A percentile compares a stretch with the other conserved stretches of the same genome.
These are phyloP conservation scores for Oncorhynchus nerka DNA, from an alignment of 2,113 vertebrate species.

Conservation along the genomic window DNA sequence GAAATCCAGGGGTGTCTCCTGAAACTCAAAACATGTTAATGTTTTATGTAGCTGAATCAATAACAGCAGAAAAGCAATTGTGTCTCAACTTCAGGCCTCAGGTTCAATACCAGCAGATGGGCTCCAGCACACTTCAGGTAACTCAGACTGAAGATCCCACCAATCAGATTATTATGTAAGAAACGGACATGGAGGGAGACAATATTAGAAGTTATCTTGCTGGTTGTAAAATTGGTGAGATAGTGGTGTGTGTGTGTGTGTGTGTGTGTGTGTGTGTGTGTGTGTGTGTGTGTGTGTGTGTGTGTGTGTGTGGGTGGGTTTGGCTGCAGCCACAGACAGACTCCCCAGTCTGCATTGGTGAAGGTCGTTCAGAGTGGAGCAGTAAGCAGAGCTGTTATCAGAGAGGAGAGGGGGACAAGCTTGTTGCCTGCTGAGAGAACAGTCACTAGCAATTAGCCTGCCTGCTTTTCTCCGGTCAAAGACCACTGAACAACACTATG, in stretches of 20 bases:
- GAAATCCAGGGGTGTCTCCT: too few relatives aligned
- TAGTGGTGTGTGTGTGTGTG: too few relatives aligned
- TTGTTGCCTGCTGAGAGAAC: constrained; percentile 42
- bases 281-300: too few relatives aligned
- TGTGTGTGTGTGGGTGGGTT: neutral
- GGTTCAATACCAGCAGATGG: neutral
- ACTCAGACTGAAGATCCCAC: constrained; percentile 1
- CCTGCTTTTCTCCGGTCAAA: neutral
- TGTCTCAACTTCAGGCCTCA: neutral
- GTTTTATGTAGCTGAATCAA: constrained; percentile 9
- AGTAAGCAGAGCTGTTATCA: constrained; percentile 17
- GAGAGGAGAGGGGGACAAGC: constrained; percentile 11
- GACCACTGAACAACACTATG: neutral
- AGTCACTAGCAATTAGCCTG: constrained; percentile 31
- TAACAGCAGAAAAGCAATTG: constrained; percentile 28
- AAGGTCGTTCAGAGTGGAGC: constrained; percentile 2
- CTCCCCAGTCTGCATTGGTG: neutral
- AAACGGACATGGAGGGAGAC: neutral
- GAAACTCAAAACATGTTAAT: too few relatives aligned
- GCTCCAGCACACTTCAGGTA: neutral
- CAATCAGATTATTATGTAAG: neutral
- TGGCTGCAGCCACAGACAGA: neutral
- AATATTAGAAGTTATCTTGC: neutral
- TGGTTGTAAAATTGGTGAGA: constrained; percentile 1
- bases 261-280: too few relatives aligned